Percentiles rank a stretch among this genome's conserved stretches.
Conservation (phyloP, 2,113 vertebrate genomes). For the Nibea coibor region DNA sequence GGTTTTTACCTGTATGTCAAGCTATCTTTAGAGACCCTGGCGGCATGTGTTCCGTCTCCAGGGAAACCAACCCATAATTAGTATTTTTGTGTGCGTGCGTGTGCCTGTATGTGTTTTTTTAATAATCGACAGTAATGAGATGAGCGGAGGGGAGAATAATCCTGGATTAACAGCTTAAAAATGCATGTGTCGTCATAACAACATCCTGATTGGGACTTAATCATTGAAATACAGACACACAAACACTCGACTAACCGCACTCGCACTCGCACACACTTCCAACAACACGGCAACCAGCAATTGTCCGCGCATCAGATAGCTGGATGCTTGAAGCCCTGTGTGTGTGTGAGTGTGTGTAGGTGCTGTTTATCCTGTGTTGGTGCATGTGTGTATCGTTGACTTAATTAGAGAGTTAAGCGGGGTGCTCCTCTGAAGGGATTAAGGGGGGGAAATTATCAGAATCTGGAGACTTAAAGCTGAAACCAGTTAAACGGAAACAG, state of each 20-base stretch:
- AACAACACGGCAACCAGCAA: slow-evolving; percentile 19
- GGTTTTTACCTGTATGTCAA: slow-evolving; percentile 46
- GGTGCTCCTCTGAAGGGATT: slow-evolving; percentile 68
- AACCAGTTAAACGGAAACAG: slow-evolving; percentile 72
- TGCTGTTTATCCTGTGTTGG: slow-evolving; percentile 30
- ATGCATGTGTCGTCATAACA: slow-evolving; percentile 73
- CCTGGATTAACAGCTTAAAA: slow-evolving; percentile 78
- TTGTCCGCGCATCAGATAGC: slow-evolving; percentile 46
- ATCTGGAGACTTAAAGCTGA: slow-evolving; percentile 72
- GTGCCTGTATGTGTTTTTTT: slow-evolving; percentile 59
- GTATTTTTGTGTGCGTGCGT: slow-evolving; percentile 13
- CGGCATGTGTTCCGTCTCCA: slow-evolving; percentile 58
- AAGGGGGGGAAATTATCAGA: slow-evolving; percentile 70
- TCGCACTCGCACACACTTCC: background rate
- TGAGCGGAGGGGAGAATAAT: slow-evolving; percentile 75
- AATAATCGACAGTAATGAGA: slow-evolving; percentile 78
- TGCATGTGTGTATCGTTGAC: slow-evolving; percentile 52
- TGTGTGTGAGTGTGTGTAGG: slow-evolving; percentile 19
- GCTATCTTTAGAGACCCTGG: slow-evolving; percentile 48
- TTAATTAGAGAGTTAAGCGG: slow-evolving; percentile 76
- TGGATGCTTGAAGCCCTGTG: slow-evolving; percentile 30
- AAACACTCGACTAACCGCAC: slow-evolving; percentile 9
- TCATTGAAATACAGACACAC: slow-evolving; percentile 63
- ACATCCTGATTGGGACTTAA: slow-evolving; percentile 74
- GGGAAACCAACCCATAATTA: slow-evolving; percentile 73